These are phyloP conservation scores for Gastracanthus pulcherrimus DNA, from an alignment of 2,888 invertebrate genomes.

Conservation along the genomic window DNA sequence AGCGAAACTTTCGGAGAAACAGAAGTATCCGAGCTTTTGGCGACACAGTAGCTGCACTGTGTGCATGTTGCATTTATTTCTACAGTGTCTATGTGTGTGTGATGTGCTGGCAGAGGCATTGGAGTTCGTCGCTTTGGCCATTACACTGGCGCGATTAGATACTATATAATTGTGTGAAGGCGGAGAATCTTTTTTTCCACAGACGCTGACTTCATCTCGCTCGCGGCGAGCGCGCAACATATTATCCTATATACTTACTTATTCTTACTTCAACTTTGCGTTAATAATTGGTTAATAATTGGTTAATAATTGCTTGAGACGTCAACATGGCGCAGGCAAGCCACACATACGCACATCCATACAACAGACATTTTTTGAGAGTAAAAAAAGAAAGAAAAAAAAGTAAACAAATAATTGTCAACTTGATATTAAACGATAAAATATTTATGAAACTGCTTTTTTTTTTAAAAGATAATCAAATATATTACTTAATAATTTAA, in stretches of 20 bases:
- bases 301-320: no score
- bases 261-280: not conserved
- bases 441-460: no score
- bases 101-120: not conserved
- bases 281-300: not conserved
- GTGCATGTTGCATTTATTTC: no score
- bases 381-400: not conserved
- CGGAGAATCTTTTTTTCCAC: not conserved
- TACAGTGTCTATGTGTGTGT: no score
- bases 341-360: not conserved
- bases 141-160: slow-evolving; percentile 24
- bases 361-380: not conserved
- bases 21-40: not conserved
- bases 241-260: not conserved
- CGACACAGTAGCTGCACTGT: not conserved
- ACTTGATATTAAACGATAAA: no score
- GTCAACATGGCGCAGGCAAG: no score
- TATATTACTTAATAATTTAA: no score
- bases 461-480: no score
- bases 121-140: not conserved
- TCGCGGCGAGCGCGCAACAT: not conserved
- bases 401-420: no score
- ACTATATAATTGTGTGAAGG: not conserved
- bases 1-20: not conserved
- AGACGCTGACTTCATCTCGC: not conserved